Conservation (phyloP, 2,797 vertebrate genomes). For the Arctocebus calabarensis region DNA sequence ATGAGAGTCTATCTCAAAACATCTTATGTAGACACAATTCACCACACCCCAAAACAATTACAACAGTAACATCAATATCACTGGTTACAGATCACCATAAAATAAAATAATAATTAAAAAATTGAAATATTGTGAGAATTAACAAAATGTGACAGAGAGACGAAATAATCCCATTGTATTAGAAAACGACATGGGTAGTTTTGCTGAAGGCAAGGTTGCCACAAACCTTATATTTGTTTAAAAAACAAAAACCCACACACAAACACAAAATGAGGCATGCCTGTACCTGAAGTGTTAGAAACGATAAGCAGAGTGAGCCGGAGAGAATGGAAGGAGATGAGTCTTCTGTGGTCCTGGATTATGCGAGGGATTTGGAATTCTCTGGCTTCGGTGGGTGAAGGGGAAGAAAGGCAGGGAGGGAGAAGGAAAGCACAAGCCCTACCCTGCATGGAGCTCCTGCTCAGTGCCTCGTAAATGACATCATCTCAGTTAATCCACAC, state of each 20-base stretch:
- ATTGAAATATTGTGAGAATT: background rate
- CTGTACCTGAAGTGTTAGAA: background rate
- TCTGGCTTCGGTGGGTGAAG: background rate
- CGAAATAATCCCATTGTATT: background rate
- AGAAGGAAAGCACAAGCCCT: background rate
- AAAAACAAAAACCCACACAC: background rate
- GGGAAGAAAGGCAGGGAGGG: background rate
- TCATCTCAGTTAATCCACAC: conserved; percentile 29
- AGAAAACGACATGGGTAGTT: background rate
- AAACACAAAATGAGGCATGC: background rate
- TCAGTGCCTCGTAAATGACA: background rate
- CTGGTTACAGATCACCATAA: background rate
- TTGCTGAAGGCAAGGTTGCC: background rate
- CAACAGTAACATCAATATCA: background rate
- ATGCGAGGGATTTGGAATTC: background rate
- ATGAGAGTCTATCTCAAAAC: too few relatives aligned
- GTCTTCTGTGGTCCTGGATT: background rate
- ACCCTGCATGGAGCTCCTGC: background rate
- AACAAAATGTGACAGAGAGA: background rate
- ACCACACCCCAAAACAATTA: background rate
- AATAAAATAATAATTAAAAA: background rate
- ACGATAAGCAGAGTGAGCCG: background rate
- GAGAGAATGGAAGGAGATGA: background rate
- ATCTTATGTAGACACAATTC: background rate
- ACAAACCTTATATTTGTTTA: background rate